Base-by-base conservation (phyloP, 2,797 vertebrate genomes). In the Alcedo atthis region DNA sequence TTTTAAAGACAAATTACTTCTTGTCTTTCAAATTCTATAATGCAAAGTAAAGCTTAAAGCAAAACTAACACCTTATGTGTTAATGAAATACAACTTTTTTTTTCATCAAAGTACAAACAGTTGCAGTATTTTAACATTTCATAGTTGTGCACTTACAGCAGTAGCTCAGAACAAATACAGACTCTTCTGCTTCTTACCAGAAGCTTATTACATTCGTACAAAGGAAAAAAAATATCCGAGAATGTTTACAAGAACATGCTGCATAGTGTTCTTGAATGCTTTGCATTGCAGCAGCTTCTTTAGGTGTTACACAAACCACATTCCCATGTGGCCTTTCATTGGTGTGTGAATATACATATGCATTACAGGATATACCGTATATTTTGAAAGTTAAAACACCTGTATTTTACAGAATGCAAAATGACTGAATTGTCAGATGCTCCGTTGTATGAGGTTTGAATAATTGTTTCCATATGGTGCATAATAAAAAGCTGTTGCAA, bases 381-480 rank as follows among this genome's bases (percentile, higher is more conserved):
- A 28, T 59, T 75, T 49, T 58, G 33, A 70, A 62, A 64, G 46
- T 73, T 84, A 45, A 59, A 93, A 24, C 40, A 35, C 35, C 45
- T 80, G 24, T 30, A 51, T 63, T 74, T 75, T 68, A 20, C n/a
- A 68, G 69, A 81, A 64, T 54, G 37, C 10, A 55, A 58, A 83
- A 43, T 89, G 54, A 66, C 26, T 33, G 66, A 89, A 69, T 46
- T 79, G 45, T 86, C 69, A 43, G 48, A 20, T 83, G 66, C 59
- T 78, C 53, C 4, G 4, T 1, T 75, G 19, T 48, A 49, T 61
- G 46, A 89, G 32, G 21, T 49, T 89, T 78, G 63, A 69, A 81
- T 89, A 87, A 87, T 85, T 85, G 48, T 90, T 91, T 86, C 87
- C 77, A 53, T 86, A 79, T 61, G 81, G 79, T 32, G 71, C 68